A percentile compares a stretch with the other conserved stretches of the same genome.
These are phyloP conservation scores for Hippolais icterina DNA, from an alignment of 2,113 vertebrate species.

Conservation along the genomic window DNA sequence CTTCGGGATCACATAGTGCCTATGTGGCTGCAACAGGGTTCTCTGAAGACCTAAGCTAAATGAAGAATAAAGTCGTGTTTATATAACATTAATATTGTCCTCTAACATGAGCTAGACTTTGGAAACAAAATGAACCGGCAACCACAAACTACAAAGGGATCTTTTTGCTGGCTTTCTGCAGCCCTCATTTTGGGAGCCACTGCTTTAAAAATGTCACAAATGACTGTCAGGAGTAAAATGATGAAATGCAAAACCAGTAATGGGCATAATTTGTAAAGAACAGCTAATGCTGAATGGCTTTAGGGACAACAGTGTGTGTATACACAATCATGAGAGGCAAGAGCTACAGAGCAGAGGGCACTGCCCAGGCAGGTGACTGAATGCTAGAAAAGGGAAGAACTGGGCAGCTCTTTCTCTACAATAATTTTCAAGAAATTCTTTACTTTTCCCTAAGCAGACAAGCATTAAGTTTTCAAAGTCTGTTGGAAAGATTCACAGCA, in stretches of 20 bases:
- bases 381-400: background rate
- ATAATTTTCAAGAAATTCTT: background rate
- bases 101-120: background rate
- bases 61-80: background rate
- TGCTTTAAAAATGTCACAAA: background rate
- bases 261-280: background rate
- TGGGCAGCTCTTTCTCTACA: background rate
- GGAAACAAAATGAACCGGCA: background rate
- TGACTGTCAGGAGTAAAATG: background rate
- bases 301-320: background rate
- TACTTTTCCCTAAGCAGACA: background rate
- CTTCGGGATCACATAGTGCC: background rate
- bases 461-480: slow-evolving; percentile 17
- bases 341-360: background rate
- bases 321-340: background rate
- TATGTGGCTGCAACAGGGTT: background rate
- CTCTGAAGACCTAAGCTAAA: background rate
- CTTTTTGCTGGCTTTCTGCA: background rate
- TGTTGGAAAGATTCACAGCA: slow-evolving; percentile 15
- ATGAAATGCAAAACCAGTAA: background rate
- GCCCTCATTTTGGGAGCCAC: background rate
- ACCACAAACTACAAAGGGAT: background rate
- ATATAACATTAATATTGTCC: background rate
- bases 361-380: background rate
- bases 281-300: background rate